Base-by-base conservation (phyloP, 2,797 vertebrate genomes). In the Borostomias antarcticus region DNA sequence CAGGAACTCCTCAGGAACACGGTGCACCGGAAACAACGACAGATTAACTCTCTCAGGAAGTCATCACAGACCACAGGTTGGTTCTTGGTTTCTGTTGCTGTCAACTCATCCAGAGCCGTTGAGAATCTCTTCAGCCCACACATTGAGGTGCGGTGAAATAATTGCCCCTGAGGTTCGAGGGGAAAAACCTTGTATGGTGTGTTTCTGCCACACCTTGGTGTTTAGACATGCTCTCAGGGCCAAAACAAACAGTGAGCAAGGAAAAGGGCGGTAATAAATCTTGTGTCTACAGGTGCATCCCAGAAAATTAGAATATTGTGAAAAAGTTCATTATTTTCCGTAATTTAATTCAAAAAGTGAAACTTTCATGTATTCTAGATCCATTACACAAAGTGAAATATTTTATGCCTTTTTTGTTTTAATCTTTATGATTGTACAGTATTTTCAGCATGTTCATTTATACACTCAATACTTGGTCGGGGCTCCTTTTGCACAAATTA, bases 1-100 rank as follows among this genome's bases (percentile, higher is more conserved):
- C 95, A 94, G 69, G 79, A 82, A 45, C 88, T 97, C 21, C 79
- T 94, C 58, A 91, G 68, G 26, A 82, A 17, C 30, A 83, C 72
- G 0, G 71, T 95, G 17, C 72, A 74, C 70, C 72, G 48, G 13
- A 74, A 85, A 64, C 75, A 89, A 28, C 30, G 70, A 1, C 85
- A 85, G 58, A 78, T 91, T 1, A 5, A 78, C 0, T 21, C 62
- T 0, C 68, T 87, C 19, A 85, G 70, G 72, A 72, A 53, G 29
- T 8, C 29, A 1, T 25, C 77, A 7, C 35, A 59, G 33, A 6
- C 17, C 45, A 40, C 69, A 10, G 90, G 93, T 93, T 66, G 5
- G 5, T 8, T 10, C 29, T 51, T 8, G 15, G 64, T 54, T n/a
- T 7, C 1, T 5, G 28, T 43, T 32, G 37, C 17, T 48, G 21